Evolutionary conservation across 2,797 vertebrate species (phyloP).

Genomic region (Pseudochromis fuscus): DNA sequence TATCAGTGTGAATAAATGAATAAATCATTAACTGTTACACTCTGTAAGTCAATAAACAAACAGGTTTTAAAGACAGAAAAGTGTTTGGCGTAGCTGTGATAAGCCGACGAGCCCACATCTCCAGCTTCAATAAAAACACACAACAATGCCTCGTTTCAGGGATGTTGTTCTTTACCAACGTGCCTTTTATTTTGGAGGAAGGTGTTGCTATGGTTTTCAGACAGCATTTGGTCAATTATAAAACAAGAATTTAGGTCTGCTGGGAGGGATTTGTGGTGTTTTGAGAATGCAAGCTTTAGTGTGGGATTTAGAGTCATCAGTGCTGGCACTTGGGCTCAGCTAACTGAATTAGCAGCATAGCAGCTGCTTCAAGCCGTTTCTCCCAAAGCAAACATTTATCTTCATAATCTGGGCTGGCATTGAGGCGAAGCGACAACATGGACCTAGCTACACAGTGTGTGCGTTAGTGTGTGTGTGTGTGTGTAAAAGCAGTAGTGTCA

Average conservation of each 20-base stretch:
- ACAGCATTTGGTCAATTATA: conserved; percentile 27
- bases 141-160: neutral
- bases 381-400: conserved; percentile 77
- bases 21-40: conserved; percentile 11
- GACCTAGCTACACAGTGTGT: conserved; percentile 36
- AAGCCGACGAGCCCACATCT: neutral
- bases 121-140: conserved; percentile 1
- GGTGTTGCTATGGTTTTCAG: conserved; percentile 6
- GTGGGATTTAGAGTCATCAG: conserved; percentile 66
- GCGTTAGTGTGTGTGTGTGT: conserved; percentile 2
- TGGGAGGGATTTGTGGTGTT: conserved; percentile 47
- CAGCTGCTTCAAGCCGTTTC: conserved; percentile 72
- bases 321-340: conserved; percentile 46
- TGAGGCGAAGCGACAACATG: conserved; percentile 61
- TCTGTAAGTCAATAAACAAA: neutral
- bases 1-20: conserved; percentile 4
- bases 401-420: conserved; percentile 76
- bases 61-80: neutral
- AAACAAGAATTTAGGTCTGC: conserved; percentile 30
- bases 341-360: conserved; percentile 74
- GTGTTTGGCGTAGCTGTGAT: neutral
- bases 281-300: conserved; percentile 53
- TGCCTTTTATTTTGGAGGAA: neutral
- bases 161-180: neutral
- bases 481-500: conserved; percentile 62